Conservation (phyloP, 2,797 vertebrate species). For the Gambelia wislizenii region DNA sequence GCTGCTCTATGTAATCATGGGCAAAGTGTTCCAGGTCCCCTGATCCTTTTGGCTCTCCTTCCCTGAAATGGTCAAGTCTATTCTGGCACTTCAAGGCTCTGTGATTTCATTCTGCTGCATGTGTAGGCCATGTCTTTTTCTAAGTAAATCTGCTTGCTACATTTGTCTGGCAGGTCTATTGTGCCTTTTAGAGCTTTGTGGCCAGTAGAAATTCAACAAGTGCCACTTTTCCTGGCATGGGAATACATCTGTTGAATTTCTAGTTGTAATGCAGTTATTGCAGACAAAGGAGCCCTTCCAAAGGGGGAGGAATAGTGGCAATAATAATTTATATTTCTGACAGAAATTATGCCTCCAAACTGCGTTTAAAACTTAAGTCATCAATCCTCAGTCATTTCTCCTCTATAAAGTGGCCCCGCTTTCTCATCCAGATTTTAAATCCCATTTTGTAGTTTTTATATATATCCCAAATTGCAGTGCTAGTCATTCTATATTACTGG, state of each 20-base stretch:
- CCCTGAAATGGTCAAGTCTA: background rate
- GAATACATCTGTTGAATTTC: conserved; percentile 10
- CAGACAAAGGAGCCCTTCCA: background rate
- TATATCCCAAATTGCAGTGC: conserved; percentile 11
- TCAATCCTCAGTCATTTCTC: background rate
- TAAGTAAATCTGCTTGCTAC: background rate
- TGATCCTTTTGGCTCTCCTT: background rate
- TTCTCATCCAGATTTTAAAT: conserved; percentile 39
- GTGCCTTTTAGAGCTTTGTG: background rate
- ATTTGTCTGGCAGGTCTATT: background rate
- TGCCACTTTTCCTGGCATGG: background rate
- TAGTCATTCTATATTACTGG: conserved; percentile 24
- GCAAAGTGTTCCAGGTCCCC: no score
- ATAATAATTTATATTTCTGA: conserved; percentile 6
- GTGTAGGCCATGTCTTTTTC: background rate
- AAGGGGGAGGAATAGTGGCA: background rate
- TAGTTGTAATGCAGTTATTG: conserved; percentile 4
- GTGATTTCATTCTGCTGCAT: background rate
- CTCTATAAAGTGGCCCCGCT: conserved; percentile 14
- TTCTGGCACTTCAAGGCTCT: background rate
- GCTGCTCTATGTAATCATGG: no score
- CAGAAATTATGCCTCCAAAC: conserved; percentile 5
- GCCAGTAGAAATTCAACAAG: background rate
- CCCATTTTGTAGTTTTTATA: conserved; percentile 3
- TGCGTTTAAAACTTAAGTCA: conserved; percentile 31